Percentiles rank a stretch among this genome's conserved stretches.
These are phyloP conservation scores for Choreutis nemorana DNA, from an alignment of 2,888 invertebrate species.

Conservation along the genomic window DNA sequence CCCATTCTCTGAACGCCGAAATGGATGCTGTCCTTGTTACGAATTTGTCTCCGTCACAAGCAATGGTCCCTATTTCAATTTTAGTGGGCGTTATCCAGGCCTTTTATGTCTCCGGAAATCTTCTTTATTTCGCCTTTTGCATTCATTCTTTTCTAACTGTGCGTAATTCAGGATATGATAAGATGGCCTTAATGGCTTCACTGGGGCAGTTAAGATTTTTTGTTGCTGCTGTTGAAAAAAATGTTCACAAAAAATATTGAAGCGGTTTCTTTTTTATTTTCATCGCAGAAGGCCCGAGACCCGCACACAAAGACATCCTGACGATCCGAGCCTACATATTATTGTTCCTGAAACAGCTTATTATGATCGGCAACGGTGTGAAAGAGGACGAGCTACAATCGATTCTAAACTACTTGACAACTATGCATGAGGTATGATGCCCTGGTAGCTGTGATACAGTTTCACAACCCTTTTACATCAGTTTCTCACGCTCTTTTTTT, in stretches of 20 bases:
- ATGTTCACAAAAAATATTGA: no score
- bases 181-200: no score
- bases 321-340: slow-evolving; percentile 95
- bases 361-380: slow-evolving; percentile 96
- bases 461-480: neutral
- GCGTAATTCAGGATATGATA: no score
- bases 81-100: no score
- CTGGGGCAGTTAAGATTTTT: no score
- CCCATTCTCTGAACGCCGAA: no score
- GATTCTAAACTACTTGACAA: slow-evolving; percentile 96
- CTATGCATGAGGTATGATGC: slow-evolving; percentile 88
- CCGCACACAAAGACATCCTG: slow-evolving; percentile 92
- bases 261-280: neutral
- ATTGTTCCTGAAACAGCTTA: slow-evolving; percentile 93
- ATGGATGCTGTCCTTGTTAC: no score
- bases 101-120: no score
- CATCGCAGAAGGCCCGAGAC: slow-evolving; percentile 88
- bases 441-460: slow-evolving; percentile 11
- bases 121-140: no score
- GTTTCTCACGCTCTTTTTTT: slow-evolving; percentile 7
- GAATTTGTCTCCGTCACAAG: slow-evolving; percentile 12
- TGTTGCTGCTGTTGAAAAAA: no score
- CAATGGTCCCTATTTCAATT: no score
- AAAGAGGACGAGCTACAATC: slow-evolving; percentile 99
- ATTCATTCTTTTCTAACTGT: no score